Conservation (phyloP, 2,113 vertebrate species). For the Dolichotis patagonum region DNA sequence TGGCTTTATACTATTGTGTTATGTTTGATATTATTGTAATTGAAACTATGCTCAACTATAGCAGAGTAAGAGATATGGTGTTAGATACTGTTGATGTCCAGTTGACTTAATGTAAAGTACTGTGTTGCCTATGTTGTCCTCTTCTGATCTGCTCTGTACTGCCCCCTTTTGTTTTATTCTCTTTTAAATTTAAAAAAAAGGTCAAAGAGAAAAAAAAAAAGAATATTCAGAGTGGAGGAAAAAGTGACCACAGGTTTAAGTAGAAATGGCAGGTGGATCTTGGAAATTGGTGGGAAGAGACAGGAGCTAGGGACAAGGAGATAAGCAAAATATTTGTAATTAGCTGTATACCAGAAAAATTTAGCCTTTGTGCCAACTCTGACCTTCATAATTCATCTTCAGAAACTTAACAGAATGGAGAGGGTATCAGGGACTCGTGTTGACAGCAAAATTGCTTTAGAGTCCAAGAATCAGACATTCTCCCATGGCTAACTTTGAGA, state of each 20-base stretch:
- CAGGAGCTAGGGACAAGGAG: neutral
- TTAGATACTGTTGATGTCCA: no score
- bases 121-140: no score
- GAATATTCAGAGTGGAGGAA: neutral
- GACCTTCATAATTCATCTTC: neutral
- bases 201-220: no score
- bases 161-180: no score
- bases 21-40: no score
- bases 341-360: neutral
- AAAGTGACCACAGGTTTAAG: neutral
- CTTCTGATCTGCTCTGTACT: no score
- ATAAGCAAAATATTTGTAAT: neutral
- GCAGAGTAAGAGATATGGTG: no score
- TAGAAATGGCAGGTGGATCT: neutral
- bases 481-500: neutral
- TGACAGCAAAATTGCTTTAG: slow-evolving; percentile 19
- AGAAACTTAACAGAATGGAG: neutral
- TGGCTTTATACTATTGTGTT: no score
- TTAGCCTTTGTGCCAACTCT: neutral
- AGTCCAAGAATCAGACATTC: neutral
- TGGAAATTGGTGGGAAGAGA: neutral
- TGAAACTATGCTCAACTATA: no score
- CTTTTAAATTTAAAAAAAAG: no score
- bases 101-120: no score
- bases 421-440: neutral